Evolutionary conservation across 2,797 vertebrate genomes (phyloP).

Genomic region (Aplochiton taeniatus): DNA sequence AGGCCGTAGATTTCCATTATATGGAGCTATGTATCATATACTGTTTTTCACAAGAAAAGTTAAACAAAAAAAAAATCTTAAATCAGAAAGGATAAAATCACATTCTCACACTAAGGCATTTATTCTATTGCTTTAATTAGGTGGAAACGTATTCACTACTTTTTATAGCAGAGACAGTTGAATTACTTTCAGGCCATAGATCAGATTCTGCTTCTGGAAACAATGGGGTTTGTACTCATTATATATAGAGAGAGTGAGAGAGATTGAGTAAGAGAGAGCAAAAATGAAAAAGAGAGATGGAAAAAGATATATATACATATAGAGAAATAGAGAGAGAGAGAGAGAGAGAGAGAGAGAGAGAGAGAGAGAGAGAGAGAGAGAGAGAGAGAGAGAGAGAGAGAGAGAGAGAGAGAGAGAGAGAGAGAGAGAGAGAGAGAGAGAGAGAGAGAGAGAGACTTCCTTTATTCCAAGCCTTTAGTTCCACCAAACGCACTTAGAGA

Average conservation of each 20-base stretch:
- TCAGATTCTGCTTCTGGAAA: conserved; percentile 19
- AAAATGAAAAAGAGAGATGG: no score
- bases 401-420: background rate
- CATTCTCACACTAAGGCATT: conserved; percentile 31
- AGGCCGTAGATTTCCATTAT: no score
- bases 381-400: background rate
- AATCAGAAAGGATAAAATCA: conserved; percentile 22
- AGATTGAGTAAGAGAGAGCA: conserved; percentile 22
- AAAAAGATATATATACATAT: no score
- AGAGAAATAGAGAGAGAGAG: conserved; percentile 4
- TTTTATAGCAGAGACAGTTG: conserved; percentile 25
- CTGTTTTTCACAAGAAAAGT: no score
- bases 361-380: background rate
- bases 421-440: background rate
- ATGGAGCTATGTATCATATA: no score
- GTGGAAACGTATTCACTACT: conserved; percentile 15
- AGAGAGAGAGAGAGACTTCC: conserved; percentile 21
- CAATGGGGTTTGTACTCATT: conserved; percentile 9
- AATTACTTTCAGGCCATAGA: conserved; percentile 29
- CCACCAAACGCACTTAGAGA: conserved; percentile 7
- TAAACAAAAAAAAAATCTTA: conserved; percentile 17
- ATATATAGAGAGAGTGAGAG: background rate
- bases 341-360: conserved; percentile 16
- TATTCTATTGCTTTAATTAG: conserved; percentile 32
- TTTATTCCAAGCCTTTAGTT: no score